Percentiles rank a stretch among this genome's conserved stretches.
phyloP scores from a whole-genome alignment of 2,113 vertebrate genomes.

The Bufo bufo region DNA sequence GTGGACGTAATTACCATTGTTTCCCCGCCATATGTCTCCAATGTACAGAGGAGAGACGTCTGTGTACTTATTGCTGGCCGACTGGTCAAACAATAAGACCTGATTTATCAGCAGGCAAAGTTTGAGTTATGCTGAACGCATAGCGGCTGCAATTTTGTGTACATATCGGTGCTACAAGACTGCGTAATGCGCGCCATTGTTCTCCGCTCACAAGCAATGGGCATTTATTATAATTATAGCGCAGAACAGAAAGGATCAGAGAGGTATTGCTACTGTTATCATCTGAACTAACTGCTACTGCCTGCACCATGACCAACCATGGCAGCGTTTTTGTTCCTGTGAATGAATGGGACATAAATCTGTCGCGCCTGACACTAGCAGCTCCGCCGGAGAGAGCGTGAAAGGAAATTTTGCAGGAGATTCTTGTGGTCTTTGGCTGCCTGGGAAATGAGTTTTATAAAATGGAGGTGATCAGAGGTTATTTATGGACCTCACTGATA shows the following conservation, averaged over 20 bases:
- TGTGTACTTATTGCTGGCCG: conserved; percentile 51
- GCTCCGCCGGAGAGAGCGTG: conserved; percentile 70
- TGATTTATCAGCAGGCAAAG: conserved; percentile 64
- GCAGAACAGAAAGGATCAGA: conserved; percentile 72
- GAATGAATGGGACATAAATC: conserved; percentile 83
- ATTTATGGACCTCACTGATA: conserved; percentile 77
- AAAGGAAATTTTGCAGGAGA: conserved; percentile 77
- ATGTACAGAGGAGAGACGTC: conserved; percentile 19
- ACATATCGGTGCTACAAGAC: conserved; percentile 45
- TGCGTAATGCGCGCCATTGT: conserved; percentile 67
- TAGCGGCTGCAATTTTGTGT: conserved; percentile 58
- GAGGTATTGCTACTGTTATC: conserved; percentile 79
- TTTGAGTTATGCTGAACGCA: conserved; percentile 57
- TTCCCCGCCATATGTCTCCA: conserved; percentile 62
- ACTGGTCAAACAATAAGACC: conserved; percentile 65
- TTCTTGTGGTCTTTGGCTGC: conserved; percentile 76
- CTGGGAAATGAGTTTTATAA: conserved; percentile 81
- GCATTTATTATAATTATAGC: conserved; percentile 77
- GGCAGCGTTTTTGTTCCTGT: conserved; percentile 81
- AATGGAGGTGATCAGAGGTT: conserved; percentile 79
- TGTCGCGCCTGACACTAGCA: conserved; percentile 73
- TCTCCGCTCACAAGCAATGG: conserved; percentile 70
- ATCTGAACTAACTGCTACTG: conserved; percentile 78
- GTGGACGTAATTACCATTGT: conserved; percentile 42
- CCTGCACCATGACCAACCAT: conserved; percentile 73